Percentiles rank a stretch among this genome's conserved stretches.
Evolutionary conservation across 2,113 vertebrate species (phyloP).

Genomic region (Leptobrachium leishanense): DNA sequence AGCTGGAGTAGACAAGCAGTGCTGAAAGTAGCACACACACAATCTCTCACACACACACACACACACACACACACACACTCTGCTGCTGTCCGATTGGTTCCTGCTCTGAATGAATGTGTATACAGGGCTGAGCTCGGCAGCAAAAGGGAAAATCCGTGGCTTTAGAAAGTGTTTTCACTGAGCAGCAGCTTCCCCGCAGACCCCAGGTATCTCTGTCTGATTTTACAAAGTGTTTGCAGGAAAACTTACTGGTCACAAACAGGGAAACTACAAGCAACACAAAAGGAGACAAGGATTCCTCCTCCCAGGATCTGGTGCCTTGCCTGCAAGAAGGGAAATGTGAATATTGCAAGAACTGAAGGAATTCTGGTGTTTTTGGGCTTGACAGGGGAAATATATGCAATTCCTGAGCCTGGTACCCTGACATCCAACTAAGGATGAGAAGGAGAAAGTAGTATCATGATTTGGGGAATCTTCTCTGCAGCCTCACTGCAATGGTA

Average conservation of each 20-base stretch:
- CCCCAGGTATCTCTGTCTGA: constrained; percentile 21
- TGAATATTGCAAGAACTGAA: not conserved
- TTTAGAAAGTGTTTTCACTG: constrained; percentile 1
- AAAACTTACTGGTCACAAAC: constrained; percentile 15
- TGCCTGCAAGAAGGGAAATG: not conserved
- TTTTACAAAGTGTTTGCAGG: not conserved
- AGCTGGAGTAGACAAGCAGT: not conserved
- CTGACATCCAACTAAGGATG: constrained; percentile 20
- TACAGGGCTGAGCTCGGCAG: constrained; percentile 41
- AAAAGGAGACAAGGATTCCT: too few species aligned
- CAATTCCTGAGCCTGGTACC: not conserved
- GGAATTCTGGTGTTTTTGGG: not conserved
- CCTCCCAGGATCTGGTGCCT: too few species aligned
- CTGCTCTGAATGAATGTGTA: constrained; percentile 40
- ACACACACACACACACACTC: not conserved
- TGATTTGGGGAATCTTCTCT: constrained; percentile 46
- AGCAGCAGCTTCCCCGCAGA: constrained; percentile 6
- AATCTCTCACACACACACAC: too few species aligned
- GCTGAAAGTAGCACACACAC: not conserved
- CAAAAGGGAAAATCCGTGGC: constrained; percentile 18
- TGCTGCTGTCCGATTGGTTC: constrained; percentile 6
- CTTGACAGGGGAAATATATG: not conserved
- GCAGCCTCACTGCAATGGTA: constrained; percentile 54
- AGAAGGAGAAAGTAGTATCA: constrained; percentile 45
- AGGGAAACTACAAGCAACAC: not conserved